These are phyloP conservation scores for Coreius guichenoti DNA, from an alignment of 2,797 vertebrate species.

Conservation along the genomic window DNA sequence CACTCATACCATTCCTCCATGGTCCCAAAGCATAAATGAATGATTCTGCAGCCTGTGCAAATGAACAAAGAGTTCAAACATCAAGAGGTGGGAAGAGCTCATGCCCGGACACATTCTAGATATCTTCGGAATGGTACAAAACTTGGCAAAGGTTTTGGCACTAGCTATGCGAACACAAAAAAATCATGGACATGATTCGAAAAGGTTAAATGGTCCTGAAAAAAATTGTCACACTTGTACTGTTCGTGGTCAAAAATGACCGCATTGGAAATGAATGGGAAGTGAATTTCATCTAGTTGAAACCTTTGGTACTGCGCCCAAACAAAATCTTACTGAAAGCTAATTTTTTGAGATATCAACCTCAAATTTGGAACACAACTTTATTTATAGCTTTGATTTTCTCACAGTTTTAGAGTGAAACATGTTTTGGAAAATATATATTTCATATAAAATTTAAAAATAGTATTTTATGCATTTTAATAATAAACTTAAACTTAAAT, in stretches of 20 bases:
- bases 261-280: not conserved
- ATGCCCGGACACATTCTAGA: not conserved
- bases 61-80: constrained; percentile 17
- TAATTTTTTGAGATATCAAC: not conserved
- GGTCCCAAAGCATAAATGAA: constrained; percentile 44
- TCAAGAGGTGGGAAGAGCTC: not conserved
- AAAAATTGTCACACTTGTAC: not conserved
- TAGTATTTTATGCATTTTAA: not conserved
- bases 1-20: constrained; percentile 45
- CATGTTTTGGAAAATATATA: not conserved
- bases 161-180: not conserved
- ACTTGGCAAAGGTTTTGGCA: not conserved
- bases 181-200: not conserved
- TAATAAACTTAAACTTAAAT: not conserved
- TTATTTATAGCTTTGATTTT: not conserved
- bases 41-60: constrained; percentile 28
- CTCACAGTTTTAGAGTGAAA: too few species aligned
- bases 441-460: not conserved
- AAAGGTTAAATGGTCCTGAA: not conserved
- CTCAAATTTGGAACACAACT: not conserved
- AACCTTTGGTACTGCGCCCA: not conserved
- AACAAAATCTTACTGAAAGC: not conserved
- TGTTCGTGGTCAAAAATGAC: too few species aligned
- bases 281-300: not conserved
- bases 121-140: not conserved